Percentiles rank a stretch among this genome's conserved stretches.
Conservation (phyloP, 2,888 invertebrate genomes). For the Elgonia sp. region DNA sequence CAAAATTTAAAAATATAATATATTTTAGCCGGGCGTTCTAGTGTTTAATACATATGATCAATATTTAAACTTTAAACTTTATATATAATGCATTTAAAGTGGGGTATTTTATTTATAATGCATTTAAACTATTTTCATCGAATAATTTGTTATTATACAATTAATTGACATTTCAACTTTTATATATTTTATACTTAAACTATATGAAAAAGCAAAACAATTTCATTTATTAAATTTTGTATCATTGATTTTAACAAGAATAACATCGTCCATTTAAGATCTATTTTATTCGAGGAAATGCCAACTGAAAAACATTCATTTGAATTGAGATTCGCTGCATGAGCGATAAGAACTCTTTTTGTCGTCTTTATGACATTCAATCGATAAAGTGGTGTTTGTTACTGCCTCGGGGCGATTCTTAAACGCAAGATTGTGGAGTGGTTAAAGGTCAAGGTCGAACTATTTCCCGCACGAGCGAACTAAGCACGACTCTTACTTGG, state of each 20-base stretch:
- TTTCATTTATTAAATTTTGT: background rate
- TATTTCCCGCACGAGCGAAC: conserved; percentile 84
- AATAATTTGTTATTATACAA: too few relatives aligned
- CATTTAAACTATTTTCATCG: too few relatives aligned
- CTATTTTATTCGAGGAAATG: background rate
- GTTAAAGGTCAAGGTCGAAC: conserved; percentile 83
- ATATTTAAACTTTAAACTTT: too few relatives aligned
- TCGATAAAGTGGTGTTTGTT: conserved; percentile 73
- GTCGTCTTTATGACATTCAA: conserved; percentile 65
- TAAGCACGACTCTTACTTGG: conserved; percentile 77
- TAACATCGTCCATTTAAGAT: conserved; percentile 44
- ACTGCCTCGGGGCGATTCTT: conserved; percentile 79
- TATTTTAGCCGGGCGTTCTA: too few relatives aligned
- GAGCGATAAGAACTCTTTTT: conserved; percentile 65
- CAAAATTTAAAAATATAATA: too few relatives aligned
- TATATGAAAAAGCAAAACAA: too few relatives aligned
- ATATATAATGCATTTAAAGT: too few relatives aligned
- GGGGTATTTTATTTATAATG: too few relatives aligned
- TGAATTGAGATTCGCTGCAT: conserved; percentile 48
- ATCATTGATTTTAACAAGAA: background rate
- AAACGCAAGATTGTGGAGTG: conserved; percentile 81
- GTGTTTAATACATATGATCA: too few relatives aligned
- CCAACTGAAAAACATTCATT: conserved; percentile 23
- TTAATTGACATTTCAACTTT: too few relatives aligned
- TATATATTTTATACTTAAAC: too few relatives aligned